These are phyloP conservation scores for Melipona bicolor DNA, from an alignment of 2,888 invertebrate genomes.

Conservation along the genomic window DNA sequence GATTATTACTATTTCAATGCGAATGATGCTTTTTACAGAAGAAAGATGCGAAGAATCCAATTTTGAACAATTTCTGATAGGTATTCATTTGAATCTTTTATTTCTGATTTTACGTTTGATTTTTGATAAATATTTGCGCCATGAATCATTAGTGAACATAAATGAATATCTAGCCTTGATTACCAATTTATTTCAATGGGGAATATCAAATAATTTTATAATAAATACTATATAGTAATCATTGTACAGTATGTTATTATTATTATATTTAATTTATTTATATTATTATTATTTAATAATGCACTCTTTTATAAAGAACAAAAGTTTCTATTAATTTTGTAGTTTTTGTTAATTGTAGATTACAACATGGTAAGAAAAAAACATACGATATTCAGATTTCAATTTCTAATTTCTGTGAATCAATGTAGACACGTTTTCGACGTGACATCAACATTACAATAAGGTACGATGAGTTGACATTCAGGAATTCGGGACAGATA, in stretches of 20 bases:
- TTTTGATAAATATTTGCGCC: background rate
- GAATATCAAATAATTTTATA: constrained; percentile 6
- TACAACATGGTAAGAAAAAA: background rate
- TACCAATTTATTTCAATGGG: constrained; percentile 13
- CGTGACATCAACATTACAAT: constrained; percentile 68
- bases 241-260: too few relatives aligned
- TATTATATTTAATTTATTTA: too few relatives aligned
- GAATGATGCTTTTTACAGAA: constrained; percentile 23
- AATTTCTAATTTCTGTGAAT: constrained; percentile 47
- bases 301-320: too few relatives aligned
- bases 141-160: constrained; percentile 9
- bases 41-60: background rate
- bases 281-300: too few relatives aligned
- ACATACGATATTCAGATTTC: constrained; percentile 5
- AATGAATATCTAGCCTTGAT: constrained; percentile 2
- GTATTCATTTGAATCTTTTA: background rate
- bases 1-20: constrained; percentile 1
- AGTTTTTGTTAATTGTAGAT: background rate
- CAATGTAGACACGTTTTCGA: constrained; percentile 42
- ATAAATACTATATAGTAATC: too few relatives aligned
- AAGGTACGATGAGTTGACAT: constrained; percentile 65
- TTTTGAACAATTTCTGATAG: background rate
- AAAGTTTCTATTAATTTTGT: background rate
- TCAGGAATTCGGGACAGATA: constrained; percentile 66
- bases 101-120: background rate